Evolutionary conservation across 2,888 invertebrate species (phyloP).

Genomic region (Drosophila ustulata): DNA sequence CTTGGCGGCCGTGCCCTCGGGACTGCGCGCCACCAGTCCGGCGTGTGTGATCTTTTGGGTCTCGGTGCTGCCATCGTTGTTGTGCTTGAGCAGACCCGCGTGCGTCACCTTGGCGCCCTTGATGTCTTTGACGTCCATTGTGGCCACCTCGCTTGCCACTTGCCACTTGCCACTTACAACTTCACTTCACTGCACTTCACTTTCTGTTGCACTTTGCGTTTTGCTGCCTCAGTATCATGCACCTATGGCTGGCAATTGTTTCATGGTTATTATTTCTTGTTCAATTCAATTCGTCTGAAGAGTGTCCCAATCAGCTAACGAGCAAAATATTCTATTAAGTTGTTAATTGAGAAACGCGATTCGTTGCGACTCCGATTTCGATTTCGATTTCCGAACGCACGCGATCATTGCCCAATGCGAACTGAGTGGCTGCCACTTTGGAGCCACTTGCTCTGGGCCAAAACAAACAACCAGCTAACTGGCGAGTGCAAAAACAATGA

Average conservation of each 20-base stretch:
- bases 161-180: slow-evolving; percentile 33
- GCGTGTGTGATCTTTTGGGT: slow-evolving; percentile 88
- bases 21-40: slow-evolving; percentile 94
- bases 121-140: slow-evolving; percentile 85
- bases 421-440: slow-evolving; percentile 69
- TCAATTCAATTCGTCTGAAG: slow-evolving; percentile 3
- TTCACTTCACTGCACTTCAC: slow-evolving; percentile 38
- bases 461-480: slow-evolving; percentile 45
- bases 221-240: slow-evolving; percentile 42
- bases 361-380: slow-evolving; percentile 31
- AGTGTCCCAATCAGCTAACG: slow-evolving; percentile 1
- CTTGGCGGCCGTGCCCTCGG: slow-evolving; percentile 97
- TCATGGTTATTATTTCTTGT: slow-evolving; percentile 34
- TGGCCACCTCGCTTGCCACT: slow-evolving; percentile 35
- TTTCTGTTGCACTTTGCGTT: slow-evolving; percentile 39
- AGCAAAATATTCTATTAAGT: slow-evolving; percentile 30
- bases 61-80: slow-evolving; percentile 87
- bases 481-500: slow-evolving; percentile 70
- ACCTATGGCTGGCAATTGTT: slow-evolving; percentile 41
- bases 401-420: slow-evolving; percentile 77
- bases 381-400: slow-evolving; percentile 62
- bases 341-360: slow-evolving; percentile 45
- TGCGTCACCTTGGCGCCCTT: slow-evolving; percentile 87
- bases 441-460: slow-evolving; percentile 59
- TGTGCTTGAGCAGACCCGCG: slow-evolving; percentile 87